A percentile compares a stretch with the other conserved stretches of the same genome.
phyloP scores from a whole-genome alignment of 2,797 vertebrate species.

The Catamblyrhynchus diadema region DNA sequence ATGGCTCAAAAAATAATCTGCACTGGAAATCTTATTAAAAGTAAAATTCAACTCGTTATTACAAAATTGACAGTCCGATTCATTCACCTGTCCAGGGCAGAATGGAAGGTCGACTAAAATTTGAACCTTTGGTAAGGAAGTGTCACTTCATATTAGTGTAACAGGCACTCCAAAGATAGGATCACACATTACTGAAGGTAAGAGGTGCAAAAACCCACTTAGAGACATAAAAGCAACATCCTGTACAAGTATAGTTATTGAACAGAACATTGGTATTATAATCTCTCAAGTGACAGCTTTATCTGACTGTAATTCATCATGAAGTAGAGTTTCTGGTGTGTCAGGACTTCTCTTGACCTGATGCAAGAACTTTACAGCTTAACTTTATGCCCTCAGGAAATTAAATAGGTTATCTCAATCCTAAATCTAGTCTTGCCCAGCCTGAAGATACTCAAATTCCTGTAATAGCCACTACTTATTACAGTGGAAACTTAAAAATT shows the following conservation, averaged over 20 bases:
- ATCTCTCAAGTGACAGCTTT: constrained; percentile 1
- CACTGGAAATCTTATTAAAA: constrained; percentile 34
- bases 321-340: not conserved
- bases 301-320: not conserved
- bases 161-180: not conserved
- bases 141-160: constrained; percentile 29
- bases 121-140: constrained; percentile 18
- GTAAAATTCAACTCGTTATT: constrained; percentile 29
- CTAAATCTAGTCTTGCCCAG: not conserved
- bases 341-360: not conserved
- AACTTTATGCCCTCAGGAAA: not conserved
- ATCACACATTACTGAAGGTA: not conserved
- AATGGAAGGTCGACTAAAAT: constrained; percentile 46
- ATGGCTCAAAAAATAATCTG: constrained; percentile 8
- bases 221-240: not conserved
- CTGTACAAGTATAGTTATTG: not conserved
- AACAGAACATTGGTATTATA: not conserved
- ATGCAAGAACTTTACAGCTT: not conserved
- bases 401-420: not conserved
- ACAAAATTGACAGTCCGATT: not conserved
- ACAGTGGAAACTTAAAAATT: not conserved
- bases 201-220: not conserved
- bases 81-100: constrained; percentile 9
- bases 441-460: not conserved
- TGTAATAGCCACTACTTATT: not conserved